Percentiles rank a stretch among this genome's conserved stretches.
Conservation (phyloP, 1,140 invertebrate species). For the Neuroterus valhalla region DNA sequence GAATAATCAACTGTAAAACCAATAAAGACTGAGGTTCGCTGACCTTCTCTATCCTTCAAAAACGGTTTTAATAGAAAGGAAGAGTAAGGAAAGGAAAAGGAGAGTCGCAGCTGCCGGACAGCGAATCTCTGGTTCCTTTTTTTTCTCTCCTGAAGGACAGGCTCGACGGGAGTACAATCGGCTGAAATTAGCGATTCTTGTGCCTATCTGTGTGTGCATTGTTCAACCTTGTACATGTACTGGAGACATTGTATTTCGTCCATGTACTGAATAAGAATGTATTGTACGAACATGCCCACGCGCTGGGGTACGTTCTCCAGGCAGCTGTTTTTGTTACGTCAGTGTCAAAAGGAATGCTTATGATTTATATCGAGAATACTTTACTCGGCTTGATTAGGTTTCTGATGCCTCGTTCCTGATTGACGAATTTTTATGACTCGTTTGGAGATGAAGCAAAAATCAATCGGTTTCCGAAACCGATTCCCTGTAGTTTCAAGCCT, state of each 20-base stretch:
- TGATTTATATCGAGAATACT: slow-evolving; percentile 54
- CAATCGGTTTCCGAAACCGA: too few relatives aligned
- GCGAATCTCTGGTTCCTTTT: slow-evolving; percentile 33
- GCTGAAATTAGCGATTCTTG: slow-evolving; percentile 63
- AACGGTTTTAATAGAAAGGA: slow-evolving; percentile 18
- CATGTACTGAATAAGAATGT: slow-evolving; percentile 14
- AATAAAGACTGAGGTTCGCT: too few relatives aligned
- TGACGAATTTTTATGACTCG: neutral
- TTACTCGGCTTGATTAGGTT: neutral
- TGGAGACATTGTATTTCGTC: slow-evolving; percentile 13
- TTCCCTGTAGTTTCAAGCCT: neutral
- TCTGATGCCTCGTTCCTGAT: neutral
- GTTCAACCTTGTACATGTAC: slow-evolving; percentile 48
- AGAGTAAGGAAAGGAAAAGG: slow-evolving; percentile 1
- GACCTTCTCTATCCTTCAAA: neutral
- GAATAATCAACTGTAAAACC: too few relatives aligned
- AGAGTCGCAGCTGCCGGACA: slow-evolving; percentile 38
- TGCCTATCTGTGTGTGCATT: slow-evolving; percentile 54
- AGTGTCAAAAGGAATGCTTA: slow-evolving; percentile 49
- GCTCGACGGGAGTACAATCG: slow-evolving; percentile 56
- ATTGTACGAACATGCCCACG: slow-evolving; percentile 46
- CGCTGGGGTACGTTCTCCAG: slow-evolving; percentile 40
- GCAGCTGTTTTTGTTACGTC: slow-evolving; percentile 64
- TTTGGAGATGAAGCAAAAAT: neutral
- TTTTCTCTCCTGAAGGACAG: slow-evolving; percentile 23